phyloP scores from a whole-genome alignment of 2,888 invertebrate genomes.

The Torymus texanus region DNA sequence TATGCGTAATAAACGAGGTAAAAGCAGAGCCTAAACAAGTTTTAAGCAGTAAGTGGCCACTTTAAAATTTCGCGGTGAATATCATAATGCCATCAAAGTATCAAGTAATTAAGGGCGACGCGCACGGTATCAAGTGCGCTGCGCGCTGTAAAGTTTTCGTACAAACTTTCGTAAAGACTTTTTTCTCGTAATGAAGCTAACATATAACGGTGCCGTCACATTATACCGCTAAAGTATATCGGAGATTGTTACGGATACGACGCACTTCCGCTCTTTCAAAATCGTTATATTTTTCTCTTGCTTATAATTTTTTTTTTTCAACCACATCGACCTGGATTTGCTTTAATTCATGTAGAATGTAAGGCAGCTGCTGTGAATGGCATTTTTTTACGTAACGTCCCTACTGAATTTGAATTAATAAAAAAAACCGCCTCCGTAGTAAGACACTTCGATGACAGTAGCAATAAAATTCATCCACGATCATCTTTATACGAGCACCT shows the following conservation, averaged over 20 bases:
- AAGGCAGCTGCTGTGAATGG: no score
- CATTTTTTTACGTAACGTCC: no score
- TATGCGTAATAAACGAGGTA: not conserved
- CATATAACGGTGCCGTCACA: no score
- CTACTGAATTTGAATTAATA: not conserved
- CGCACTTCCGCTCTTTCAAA: no score
- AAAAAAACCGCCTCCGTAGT: not conserved
- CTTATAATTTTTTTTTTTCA: no score
- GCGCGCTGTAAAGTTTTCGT: not conserved
- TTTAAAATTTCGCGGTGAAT: conserved; percentile 9
- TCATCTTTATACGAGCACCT: not conserved
- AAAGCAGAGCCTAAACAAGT: conserved; percentile 3
- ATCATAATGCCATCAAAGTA: conserved; percentile 4
- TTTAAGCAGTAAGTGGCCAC: conserved; percentile 8
- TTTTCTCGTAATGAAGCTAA: not conserved
- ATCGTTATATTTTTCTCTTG: no score
- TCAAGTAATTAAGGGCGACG: conserved; percentile 14
- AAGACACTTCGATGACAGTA: not conserved
- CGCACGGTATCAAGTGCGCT: not conserved
- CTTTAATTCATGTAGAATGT: no score
- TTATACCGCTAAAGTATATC: no score
- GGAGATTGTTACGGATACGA: no score
- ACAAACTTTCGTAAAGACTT: not conserved
- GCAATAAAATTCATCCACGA: conserved; percentile 12
- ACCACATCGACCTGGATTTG: no score